Evolutionary conservation across 2,113 vertebrate genomes (phyloP).

Genomic region (Otolemur garnettii): DNA sequence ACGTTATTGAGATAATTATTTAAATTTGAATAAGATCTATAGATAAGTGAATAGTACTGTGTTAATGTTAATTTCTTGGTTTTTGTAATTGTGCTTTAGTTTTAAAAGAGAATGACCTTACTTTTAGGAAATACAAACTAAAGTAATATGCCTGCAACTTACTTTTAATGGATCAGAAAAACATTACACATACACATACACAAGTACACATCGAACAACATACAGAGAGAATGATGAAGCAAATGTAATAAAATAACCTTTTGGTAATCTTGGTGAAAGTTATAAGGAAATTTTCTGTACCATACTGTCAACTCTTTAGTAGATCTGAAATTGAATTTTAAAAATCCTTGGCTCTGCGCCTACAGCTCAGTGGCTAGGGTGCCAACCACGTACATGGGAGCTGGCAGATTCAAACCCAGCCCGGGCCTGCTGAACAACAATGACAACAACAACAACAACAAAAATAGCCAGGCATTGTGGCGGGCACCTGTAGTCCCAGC

Average conservation of each 20-base stretch:
- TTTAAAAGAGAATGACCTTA: conserved; percentile 2
- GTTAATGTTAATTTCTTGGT: conserved; percentile 25
- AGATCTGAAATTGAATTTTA: background rate
- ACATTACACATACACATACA: background rate
- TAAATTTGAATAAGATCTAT: conserved; percentile 45
- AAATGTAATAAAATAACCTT: conserved; percentile 16
- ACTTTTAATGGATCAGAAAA: conserved; percentile 50
- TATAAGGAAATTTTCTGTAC: background rate
- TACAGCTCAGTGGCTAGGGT: too few species aligned
- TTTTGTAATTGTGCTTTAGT: conserved; percentile 25
- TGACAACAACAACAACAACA: too few species aligned
- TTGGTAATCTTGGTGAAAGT: background rate
- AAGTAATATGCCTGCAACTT: background rate
- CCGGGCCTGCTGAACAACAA: too few species aligned
- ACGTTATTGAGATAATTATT: conserved; percentile 19
- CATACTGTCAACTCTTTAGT: background rate
- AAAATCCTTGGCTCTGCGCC: background rate
- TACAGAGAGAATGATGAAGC: conserved; percentile 2
- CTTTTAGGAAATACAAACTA: conserved; percentile 26
- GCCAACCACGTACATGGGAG: too few species aligned
- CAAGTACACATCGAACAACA: background rate
- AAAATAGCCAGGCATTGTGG: too few species aligned
- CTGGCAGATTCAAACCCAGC: too few species aligned
- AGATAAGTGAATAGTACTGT: conserved; percentile 15
- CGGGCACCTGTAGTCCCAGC: too few species aligned